Conservation (phyloP, 2,888 invertebrate species). For the Caenorhabditis afra region DNA sequence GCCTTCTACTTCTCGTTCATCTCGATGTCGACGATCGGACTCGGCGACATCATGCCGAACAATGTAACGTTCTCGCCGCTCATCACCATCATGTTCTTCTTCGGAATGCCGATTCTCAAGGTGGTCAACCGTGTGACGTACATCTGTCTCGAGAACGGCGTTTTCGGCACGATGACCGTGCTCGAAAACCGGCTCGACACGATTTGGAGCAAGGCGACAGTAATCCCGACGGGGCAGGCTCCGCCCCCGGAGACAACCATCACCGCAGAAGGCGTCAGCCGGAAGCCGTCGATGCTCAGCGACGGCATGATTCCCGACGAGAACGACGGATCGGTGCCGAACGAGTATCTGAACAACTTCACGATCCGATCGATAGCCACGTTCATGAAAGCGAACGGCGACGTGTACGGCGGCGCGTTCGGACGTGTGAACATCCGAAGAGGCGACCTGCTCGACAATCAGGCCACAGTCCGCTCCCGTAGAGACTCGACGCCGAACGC, state of each 20-base stretch:
- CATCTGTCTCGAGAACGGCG: constrained; percentile 69
- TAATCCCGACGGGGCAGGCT: constrained; percentile 25
- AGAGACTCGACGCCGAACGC: constrained; percentile 24
- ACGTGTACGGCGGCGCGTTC: constrained; percentile 72
- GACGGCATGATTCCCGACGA: constrained; percentile 56
- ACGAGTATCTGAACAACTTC: constrained; percentile 70
- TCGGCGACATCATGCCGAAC: constrained; percentile 73
- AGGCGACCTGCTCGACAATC: constrained; percentile 63
- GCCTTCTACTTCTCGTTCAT: constrained; percentile 71
- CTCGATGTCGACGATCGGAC: constrained; percentile 71
- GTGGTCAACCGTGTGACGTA: constrained; percentile 72
- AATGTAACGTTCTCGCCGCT: constrained; percentile 69
- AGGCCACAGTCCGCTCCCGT: constrained; percentile 43
- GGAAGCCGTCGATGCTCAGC: constrained; percentile 39
- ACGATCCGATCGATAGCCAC: constrained; percentile 72
- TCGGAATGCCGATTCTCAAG: constrained; percentile 71
- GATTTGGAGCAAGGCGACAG: constrained; percentile 47
- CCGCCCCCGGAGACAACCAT: constrained; percentile 15
- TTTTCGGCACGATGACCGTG: constrained; percentile 68
- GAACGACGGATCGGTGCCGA: constrained; percentile 47
- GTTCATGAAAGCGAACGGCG: constrained; percentile 67
- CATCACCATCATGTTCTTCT: constrained; percentile 69
- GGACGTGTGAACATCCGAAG: constrained; percentile 68
- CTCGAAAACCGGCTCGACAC: constrained; percentile 66
- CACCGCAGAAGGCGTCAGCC: constrained; percentile 6